Evolutionary conservation across 2,888 invertebrate species (phyloP).

Genomic region (Griposia aprilina): DNA sequence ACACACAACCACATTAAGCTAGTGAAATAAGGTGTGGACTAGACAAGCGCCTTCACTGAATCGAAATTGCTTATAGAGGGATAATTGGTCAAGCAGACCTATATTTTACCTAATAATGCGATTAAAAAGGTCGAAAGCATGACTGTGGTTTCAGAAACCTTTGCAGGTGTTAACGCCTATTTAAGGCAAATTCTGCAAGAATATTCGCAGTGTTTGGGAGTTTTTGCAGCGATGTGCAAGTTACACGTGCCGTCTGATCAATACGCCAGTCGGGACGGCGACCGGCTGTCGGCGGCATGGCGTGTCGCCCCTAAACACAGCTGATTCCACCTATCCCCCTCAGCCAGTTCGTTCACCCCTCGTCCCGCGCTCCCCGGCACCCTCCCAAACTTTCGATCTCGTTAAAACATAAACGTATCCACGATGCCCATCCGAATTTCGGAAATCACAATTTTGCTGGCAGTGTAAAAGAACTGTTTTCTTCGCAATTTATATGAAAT

Average conservation of each 20-base stretch:
- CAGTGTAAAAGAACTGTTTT: constrained; percentile 18
- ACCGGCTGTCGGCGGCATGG: constrained; percentile 84
- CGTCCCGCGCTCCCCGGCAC: constrained; percentile 75
- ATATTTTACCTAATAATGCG: constrained; percentile 62
- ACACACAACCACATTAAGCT: constrained; percentile 13
- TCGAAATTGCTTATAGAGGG: constrained; percentile 58
- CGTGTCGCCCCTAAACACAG: constrained; percentile 88
- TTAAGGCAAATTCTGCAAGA: constrained; percentile 30
- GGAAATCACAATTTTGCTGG: constrained; percentile 65
- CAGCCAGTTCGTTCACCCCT: constrained; percentile 85
- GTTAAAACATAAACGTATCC: constrained; percentile 70
- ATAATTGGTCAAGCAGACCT: constrained; percentile 60
- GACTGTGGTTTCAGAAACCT: constrained; percentile 48
- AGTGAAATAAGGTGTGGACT: constrained; percentile 54
- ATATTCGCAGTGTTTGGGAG: constrained; percentile 55
- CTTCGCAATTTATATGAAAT: constrained; percentile 44
- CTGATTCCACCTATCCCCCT: constrained; percentile 86
- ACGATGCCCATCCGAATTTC: constrained; percentile 63
- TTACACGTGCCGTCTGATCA: constrained; percentile 82
- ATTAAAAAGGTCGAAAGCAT: constrained; percentile 66
- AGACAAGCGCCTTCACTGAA: constrained; percentile 60
- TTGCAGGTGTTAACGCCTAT: constrained; percentile 40
- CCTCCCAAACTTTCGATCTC: constrained; percentile 82
- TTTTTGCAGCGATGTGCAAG: constrained; percentile 79
- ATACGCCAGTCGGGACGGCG: constrained; percentile 89